Percentiles rank a stretch among this genome's conserved stretches.
Evolutionary conservation across 2,797 vertebrate species (phyloP).

Genomic region (Karalla daura): DNA sequence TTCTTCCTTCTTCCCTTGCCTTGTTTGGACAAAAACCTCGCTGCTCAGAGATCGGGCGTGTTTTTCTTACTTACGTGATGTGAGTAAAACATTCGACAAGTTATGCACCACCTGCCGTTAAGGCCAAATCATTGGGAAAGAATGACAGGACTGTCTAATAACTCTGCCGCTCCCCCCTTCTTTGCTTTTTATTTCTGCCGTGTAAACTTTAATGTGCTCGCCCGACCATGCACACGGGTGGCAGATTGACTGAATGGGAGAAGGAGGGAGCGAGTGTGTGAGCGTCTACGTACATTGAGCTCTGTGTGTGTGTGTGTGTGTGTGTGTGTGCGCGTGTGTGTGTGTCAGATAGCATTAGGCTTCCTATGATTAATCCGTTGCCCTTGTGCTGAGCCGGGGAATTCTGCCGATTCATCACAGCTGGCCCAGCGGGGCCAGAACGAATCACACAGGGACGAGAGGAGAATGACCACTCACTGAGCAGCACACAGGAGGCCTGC

Average conservation of each 20-base stretch:
- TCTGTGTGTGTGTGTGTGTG: constrained; percentile 41
- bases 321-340: constrained; percentile 43
- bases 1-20: constrained; percentile 41
- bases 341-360: constrained; percentile 75
- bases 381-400: constrained; percentile 76
- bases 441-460: constrained; percentile 73
- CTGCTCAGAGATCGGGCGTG: constrained; percentile 2
- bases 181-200: constrained; percentile 65
- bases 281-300: too few species aligned
- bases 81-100: constrained; percentile 44
- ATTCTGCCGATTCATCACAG: constrained; percentile 85
- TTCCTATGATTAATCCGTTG: constrained; percentile 78
- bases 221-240: constrained; percentile 50
- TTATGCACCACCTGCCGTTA: constrained; percentile 51
- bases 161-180: constrained; percentile 49
- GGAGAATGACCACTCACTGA: constrained; percentile 78
- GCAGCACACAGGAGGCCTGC: constrained; percentile 65
- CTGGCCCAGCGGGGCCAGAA: constrained; percentile 68
- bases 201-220: constrained; percentile 59
- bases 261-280: constrained; percentile 22
- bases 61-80: constrained; percentile 41
- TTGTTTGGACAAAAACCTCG: constrained; percentile 71
- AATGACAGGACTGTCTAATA: constrained; percentile 65
- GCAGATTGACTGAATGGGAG: constrained; percentile 54
- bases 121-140: constrained; percentile 45